Evolutionary conservation across 2,797 vertebrate species (phyloP).

Genomic region (Emydoidea blandingii): DNA sequence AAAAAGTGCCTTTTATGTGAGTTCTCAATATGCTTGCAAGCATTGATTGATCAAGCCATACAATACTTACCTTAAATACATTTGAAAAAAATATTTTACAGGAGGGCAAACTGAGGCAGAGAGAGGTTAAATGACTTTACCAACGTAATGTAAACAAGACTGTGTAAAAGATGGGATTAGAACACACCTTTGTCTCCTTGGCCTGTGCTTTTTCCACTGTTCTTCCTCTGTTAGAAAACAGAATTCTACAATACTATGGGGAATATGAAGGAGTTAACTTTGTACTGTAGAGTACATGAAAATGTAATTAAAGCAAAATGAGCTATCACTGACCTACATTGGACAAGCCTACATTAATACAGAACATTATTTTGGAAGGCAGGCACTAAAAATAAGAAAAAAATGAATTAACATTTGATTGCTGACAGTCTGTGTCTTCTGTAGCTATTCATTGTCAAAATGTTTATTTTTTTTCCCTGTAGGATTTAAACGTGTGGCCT

Average conservation of each 20-base stretch:
- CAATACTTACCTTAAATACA: neutral
- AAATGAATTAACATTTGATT: neutral
- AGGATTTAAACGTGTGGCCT: neutral
- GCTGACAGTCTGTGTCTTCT: neutral
- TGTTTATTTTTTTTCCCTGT: neutral
- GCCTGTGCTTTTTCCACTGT: neutral
- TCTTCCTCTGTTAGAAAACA: neutral
- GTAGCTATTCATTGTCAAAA: neutral
- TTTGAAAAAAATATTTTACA: neutral
- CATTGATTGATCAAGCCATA: neutral
- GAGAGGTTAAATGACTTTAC: neutral
- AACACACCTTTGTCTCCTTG: neutral
- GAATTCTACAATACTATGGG: neutral
- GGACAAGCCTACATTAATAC: neutral
- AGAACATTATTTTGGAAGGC: neutral
- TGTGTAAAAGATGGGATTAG: neutral
- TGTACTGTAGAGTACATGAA: neutral
- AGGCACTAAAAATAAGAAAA: neutral
- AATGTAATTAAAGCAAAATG: neutral
- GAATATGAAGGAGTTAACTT: neutral
- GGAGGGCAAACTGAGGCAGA: neutral
- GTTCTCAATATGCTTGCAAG: neutral
- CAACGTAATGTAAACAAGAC: neutral
- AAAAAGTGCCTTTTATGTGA: neutral
- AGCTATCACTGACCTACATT: neutral